Evolutionary conservation across 2,797 vertebrate species (phyloP), one percentile per base, ranked within the genome.

Genomic region (Sternotherus odoratus): DNA sequence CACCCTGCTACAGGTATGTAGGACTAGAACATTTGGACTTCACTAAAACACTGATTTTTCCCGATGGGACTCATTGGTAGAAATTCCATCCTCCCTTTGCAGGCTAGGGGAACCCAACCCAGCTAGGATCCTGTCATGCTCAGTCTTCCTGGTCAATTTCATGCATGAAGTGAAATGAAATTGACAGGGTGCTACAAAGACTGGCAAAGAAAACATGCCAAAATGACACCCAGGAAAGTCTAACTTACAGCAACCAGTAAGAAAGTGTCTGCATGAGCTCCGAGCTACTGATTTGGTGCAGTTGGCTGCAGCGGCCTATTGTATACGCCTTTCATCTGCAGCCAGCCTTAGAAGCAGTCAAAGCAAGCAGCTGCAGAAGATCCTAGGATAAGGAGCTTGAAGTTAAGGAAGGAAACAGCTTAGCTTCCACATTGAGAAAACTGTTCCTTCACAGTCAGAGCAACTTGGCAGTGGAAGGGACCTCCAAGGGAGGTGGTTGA

Each of bases 321-420:
- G 15, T 19, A 92, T 85, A 60, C 54, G 85, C 83, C 36, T 57
- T 92, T 11, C 30, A 80, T n/a, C 74, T 90, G n/a, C 50, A 83
- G 74, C 12, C 24, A 84, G 66, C 51, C 72, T 51, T 5, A 93
- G 43, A 23, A 94, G 86, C 11, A 51, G 86, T 16, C 2, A 8
- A 90, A 95, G 83, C 8, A 77, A 90, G 39, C 7, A 92, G 30
- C 75, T 50, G 50, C 12, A 86, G 82, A 87, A 72, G 63, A 46
- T 13, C 79, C 11, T 23, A 77, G 79, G 24, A 63, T 15, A 81
- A 81, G 88, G 36, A 48, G 12, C 82, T 91, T 78, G 85, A 43
- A 43, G 24, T 39, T 72, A 24, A 43, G 12, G 39, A 26, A 91
- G 79, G 24, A 28, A 79, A 83, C 92, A 90, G 5, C 11, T 72